Percentiles rank a stretch among this genome's conserved stretches.
Evolutionary conservation across 2,797 vertebrate genomes (phyloP).

Genomic region (Sebastes itinus): DNA sequence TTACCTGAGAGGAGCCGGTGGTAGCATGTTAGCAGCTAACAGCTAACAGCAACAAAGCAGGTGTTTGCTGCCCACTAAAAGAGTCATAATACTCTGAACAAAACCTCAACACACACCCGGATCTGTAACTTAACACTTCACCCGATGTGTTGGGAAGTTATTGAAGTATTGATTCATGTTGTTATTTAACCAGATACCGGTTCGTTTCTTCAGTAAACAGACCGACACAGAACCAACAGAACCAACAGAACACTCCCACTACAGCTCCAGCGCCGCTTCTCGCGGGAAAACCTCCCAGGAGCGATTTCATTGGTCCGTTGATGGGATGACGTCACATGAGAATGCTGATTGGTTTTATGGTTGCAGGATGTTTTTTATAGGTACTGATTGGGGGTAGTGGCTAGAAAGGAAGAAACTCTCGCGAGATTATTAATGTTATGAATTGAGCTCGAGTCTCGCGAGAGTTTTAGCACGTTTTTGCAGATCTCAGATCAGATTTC

Average conservation of each 20-base stretch:
- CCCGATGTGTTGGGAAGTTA: not conserved
- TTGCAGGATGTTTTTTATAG: no score
- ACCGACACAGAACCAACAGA: not conserved
- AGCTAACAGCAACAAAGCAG: not conserved
- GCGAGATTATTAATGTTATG: no score
- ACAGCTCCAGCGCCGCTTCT: not conserved
- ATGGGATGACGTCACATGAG: not conserved
- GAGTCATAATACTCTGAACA: not conserved
- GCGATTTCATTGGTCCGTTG: not conserved
- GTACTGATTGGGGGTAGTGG: no score
- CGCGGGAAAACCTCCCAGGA: not conserved
- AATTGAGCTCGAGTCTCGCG: no score
- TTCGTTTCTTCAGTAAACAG: not conserved
- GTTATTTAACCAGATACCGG: accelerated
- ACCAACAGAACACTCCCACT: not conserved
- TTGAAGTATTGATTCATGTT: not conserved
- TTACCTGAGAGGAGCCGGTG: not conserved
- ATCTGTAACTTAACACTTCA: not conserved
- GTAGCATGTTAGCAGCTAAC: not conserved
- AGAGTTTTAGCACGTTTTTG: not conserved
- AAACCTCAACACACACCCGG: not conserved
- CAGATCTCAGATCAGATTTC: not conserved
- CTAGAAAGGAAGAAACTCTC: no score
- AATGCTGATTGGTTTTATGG: not conserved
- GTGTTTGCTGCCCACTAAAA: no score